phyloP scores from a whole-genome alignment of 2,888 invertebrate genomes.

The Clitarchus hookeri region DNA sequence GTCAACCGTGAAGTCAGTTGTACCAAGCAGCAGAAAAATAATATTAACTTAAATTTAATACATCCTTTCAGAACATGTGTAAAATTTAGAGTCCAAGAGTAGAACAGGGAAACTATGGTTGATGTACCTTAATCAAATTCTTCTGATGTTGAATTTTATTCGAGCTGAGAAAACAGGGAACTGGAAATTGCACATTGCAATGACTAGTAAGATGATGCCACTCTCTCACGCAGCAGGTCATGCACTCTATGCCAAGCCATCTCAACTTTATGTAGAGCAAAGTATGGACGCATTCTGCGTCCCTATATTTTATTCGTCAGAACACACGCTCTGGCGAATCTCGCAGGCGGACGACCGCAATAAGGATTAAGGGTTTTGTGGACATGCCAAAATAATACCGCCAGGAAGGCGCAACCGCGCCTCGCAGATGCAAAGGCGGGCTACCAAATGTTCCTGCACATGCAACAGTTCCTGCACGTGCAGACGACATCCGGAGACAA shows the following conservation, averaged over 20 bases:
- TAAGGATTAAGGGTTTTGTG: too few species aligned
- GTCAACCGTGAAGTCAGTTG: neutral
- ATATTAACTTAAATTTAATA: neutral
- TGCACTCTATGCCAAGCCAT: neutral
- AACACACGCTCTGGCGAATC: too few species aligned
- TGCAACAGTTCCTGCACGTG: too few species aligned
- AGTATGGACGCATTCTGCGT: neutral
- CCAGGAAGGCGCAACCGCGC: too few species aligned
- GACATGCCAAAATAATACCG: too few species aligned
- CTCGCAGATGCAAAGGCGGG: too few species aligned
- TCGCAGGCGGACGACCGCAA: too few species aligned
- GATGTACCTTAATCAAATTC: neutral
- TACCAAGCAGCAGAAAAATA: neutral
- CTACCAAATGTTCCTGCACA: too few species aligned
- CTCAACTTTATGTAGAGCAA: neutral
- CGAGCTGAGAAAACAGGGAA: slow-evolving; percentile 18
- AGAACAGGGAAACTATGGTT: slow-evolving; percentile 8
- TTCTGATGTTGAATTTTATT: neutral
- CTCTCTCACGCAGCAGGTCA: neutral
- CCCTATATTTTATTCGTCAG: too few species aligned
- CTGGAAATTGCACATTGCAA: neutral
- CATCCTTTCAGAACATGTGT: neutral
- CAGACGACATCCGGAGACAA: too few species aligned
- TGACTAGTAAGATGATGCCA: neutral
- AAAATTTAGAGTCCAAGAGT: neutral